These are phyloP conservation scores for Doris montereyensis DNA, from an alignment of 2,888 invertebrate species.

Conservation along the genomic window DNA sequence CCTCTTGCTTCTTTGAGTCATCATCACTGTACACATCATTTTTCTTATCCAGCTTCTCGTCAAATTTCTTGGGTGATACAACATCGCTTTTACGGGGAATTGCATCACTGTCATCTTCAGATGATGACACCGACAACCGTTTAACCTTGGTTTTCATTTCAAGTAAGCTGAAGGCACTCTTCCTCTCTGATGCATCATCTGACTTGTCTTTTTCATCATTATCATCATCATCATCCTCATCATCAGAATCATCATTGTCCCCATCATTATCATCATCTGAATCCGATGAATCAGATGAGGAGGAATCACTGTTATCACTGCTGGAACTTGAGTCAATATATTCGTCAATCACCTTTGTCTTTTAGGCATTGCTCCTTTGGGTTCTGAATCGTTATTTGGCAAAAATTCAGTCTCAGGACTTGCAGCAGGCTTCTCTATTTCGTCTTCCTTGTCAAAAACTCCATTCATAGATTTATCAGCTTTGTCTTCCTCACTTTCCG, in stretches of 20 bases:
- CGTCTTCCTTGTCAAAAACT: constrained; percentile 30
- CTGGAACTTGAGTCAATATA: constrained; percentile 40
- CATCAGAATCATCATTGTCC: constrained; percentile 43
- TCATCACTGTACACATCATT: constrained; percentile 41
- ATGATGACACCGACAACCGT: constrained; percentile 36
- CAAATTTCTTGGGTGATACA: not conserved
- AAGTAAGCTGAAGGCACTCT: not conserved
- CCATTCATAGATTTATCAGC: constrained; percentile 8
- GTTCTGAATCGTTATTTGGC: no score
- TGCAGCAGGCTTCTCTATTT: constrained; percentile 11
- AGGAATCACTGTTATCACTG: constrained; percentile 41
- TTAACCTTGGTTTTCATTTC: constrained; percentile 36
- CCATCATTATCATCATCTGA: constrained; percentile 36
- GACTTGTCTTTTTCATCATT: constrained; percentile 29
- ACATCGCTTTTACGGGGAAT: constrained; percentile 30
- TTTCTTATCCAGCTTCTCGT: not conserved
- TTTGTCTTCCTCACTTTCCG: constrained; percentile 27
- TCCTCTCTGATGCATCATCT: constrained; percentile 18
- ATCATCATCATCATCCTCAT: constrained; percentile 43
- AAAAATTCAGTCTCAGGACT: not conserved
- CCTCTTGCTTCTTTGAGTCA: constrained; percentile 41
- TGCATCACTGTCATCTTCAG: constrained; percentile 37
- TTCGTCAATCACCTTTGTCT: constrained; percentile 37
- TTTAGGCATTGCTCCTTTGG: constrained; percentile 29
- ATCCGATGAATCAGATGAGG: constrained; percentile 34